phyloP scores from a whole-genome alignment of 2,888 invertebrate species.

The Parnassius glacialis region DNA sequence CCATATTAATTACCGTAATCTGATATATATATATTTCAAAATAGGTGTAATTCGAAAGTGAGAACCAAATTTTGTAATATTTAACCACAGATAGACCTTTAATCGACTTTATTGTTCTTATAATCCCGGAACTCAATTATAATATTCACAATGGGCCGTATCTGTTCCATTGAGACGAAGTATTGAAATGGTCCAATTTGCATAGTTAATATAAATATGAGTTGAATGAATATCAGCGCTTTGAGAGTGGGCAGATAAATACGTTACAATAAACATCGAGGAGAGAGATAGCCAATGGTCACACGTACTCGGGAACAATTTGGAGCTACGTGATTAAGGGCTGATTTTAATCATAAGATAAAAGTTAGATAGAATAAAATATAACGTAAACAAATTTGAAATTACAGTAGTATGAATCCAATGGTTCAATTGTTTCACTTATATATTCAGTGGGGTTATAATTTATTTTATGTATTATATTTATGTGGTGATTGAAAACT shows the following conservation, averaged over 20 bases:
- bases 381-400: too few species aligned
- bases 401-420: too few species aligned
- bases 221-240: conserved; percentile 47
- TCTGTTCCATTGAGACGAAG: conserved; percentile 57
- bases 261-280: conserved; percentile 27
- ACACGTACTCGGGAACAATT: conserved; percentile 11
- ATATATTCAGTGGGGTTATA: too few species aligned
- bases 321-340: neutral
- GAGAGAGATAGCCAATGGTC: conserved; percentile 21
- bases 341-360: too few species aligned
- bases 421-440: too few species aligned
- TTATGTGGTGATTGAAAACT: too few species aligned
- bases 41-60: neutral
- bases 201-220: conserved; percentile 73
- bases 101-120: conserved; percentile 29
- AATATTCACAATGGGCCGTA: conserved; percentile 53
- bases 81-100: neutral
- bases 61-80: neutral
- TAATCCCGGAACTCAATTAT: conserved; percentile 56
- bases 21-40: neutral
- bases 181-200: conserved; percentile 71
- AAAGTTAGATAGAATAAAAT: too few species aligned
- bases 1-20: conserved; percentile 1
- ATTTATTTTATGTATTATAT: too few species aligned
- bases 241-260: conserved; percentile 43